These are phyloP conservation scores for Apogon talboti DNA, from an alignment of 2,797 vertebrate species.

Conservation along the genomic window DNA sequence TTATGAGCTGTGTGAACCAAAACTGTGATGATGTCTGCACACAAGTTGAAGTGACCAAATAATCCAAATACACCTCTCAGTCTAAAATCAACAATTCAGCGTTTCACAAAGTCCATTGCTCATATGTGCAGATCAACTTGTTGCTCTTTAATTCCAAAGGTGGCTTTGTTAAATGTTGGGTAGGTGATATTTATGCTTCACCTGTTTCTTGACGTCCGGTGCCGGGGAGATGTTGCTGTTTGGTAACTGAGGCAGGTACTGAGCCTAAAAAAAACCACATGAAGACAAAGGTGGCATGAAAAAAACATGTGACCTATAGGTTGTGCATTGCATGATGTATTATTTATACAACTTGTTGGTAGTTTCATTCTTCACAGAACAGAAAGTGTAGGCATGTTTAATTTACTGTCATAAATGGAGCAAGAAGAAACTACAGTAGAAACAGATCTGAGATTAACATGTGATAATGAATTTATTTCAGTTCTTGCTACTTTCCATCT, in stretches of 20 bases:
- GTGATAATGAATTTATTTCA: too few species aligned
- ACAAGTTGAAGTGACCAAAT: slow-evolving; percentile 7
- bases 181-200: slow-evolving; percentile 85
- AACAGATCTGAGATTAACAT: too few species aligned
- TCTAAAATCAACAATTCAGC: slow-evolving; percentile 16
- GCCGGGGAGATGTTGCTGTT: slow-evolving; percentile 86
- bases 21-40: not conserved
- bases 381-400: too few species aligned
- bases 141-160: not conserved
- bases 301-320: not conserved
- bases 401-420: too few species aligned
- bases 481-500: too few species aligned
- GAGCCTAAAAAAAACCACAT: slow-evolving; percentile 63
- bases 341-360: too few species aligned
- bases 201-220: slow-evolving; percentile 84
- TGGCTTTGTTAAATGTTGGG: slow-evolving; percentile 82
- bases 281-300: not conserved
- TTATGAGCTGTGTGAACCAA: not conserved
- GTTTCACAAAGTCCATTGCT: slow-evolving; percentile 2
- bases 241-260: slow-evolving; percentile 85
- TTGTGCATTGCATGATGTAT: not conserved
- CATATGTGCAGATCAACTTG: not conserved
- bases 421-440: too few species aligned
- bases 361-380: too few species aligned
- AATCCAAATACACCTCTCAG: too few species aligned